Evolutionary conservation across 30 jellyfish, hydroid and myxozoan species (phyloP).

Genomic region (Chrysaora quinquecirrha): DNA sequence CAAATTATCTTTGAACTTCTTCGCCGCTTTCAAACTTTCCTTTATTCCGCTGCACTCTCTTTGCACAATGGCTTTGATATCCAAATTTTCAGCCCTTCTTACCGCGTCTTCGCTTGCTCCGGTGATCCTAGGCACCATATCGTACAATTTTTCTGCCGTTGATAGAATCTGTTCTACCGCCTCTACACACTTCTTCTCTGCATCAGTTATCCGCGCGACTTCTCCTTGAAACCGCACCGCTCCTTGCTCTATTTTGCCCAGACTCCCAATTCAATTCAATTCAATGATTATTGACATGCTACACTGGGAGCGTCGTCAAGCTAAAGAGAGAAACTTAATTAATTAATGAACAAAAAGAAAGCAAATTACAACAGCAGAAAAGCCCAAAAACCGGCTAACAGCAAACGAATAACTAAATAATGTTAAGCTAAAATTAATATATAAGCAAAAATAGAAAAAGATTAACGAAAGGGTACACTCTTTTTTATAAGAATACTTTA

Average conservation of each 20-base stretch:
- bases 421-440: too few relatives aligned
- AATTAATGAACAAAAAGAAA: too few relatives aligned
- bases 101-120: constrained; percentile 12
- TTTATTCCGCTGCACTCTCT: constrained; percentile 6
- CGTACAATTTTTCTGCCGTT: constrained; percentile 20
- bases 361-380: too few relatives aligned
- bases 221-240: constrained; percentile 19
- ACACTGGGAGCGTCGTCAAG: too few relatives aligned
- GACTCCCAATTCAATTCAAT: constrained; percentile 10
- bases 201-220: constrained; percentile 7
- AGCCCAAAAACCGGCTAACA: too few relatives aligned
- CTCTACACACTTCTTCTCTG: constrained; percentile 11
- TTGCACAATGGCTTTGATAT: constrained; percentile 10
- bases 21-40: constrained; percentile 3
- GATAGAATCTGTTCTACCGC: constrained; percentile 21
- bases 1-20: constrained; percentile 18
- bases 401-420: too few relatives aligned
- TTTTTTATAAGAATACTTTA: too few relatives aligned
- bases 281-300: too few relatives aligned
- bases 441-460: too few relatives aligned
- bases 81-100: background rate
- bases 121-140: constrained; percentile 20
- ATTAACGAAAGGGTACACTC: too few relatives aligned
- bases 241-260: constrained; percentile 9
- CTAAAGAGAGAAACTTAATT: too few relatives aligned